phyloP scores from a whole-genome alignment of 2,113 vertebrate genomes.

The Dolichotis patagonum region DNA sequence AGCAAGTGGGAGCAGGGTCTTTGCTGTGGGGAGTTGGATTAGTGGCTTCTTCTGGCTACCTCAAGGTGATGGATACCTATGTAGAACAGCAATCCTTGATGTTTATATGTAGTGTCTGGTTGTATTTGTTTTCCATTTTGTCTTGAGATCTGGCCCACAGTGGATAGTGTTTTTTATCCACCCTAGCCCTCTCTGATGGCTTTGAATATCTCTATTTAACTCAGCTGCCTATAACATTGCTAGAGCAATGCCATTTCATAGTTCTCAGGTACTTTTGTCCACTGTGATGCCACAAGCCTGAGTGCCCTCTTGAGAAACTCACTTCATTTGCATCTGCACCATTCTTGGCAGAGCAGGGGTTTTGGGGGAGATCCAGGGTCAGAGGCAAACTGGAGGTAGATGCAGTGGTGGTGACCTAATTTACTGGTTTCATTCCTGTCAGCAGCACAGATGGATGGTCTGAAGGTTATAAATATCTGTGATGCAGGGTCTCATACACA shows the following conservation, averaged over 20 bases:
- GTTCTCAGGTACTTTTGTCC: not conserved
- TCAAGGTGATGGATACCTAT: no score
- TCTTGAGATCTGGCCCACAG: no score
- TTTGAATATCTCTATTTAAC: no score
- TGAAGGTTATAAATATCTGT: not conserved
- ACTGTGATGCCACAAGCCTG: not conserved
- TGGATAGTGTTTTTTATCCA: no score
- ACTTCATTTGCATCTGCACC: not conserved
- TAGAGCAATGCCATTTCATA: not conserved
- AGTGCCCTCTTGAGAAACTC: not conserved
- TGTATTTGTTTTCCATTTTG: no score
- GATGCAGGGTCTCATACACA: not conserved
- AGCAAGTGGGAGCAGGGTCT: no score
- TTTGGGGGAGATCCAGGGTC: not conserved
- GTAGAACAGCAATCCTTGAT: no score
- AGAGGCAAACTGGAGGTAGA: not conserved
- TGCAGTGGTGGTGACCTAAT: not conserved
- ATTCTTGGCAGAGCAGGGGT: not conserved
- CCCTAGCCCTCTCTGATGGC: no score
- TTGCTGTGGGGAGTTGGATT: no score
- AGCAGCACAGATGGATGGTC: not conserved
- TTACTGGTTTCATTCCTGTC: not conserved
- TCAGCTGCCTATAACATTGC: not conserved
- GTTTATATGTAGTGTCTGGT: no score
- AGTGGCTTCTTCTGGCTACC: no score